Conservation (phyloP, 2,888 invertebrate species). For the Microctonus hyperodae region DNA sequence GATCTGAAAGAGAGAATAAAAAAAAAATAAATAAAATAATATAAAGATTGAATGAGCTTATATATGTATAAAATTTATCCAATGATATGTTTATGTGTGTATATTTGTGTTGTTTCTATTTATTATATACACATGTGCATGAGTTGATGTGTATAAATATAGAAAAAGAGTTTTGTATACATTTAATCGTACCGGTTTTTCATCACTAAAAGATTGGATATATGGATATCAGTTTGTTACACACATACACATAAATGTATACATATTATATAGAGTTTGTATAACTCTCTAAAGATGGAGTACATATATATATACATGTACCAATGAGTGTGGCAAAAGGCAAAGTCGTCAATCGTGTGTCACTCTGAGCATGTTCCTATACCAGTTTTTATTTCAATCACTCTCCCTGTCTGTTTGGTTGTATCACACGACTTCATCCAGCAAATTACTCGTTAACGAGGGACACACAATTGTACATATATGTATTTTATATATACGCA, state of each 20-base stretch:
- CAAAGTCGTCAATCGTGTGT: slow-evolving; percentile 23
- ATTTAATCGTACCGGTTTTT: slow-evolving; percentile 15
- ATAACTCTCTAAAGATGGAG: not conserved
- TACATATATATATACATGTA: not conserved
- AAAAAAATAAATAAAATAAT: not conserved
- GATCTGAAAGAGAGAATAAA: not conserved
- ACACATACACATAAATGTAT: too few relatives aligned
- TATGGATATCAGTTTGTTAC: slow-evolving; percentile 11
- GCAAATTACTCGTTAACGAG: slow-evolving; percentile 45
- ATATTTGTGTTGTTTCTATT: too few relatives aligned
- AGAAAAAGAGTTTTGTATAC: not conserved
- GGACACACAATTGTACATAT: slow-evolving; percentile 28
- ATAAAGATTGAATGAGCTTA: slow-evolving; percentile 4
- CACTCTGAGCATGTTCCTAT: slow-evolving; percentile 26
- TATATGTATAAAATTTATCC: not conserved
- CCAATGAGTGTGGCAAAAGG: not conserved
- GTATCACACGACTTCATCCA: slow-evolving; percentile 34
- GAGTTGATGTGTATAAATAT: not conserved
- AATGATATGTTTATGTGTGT: too few relatives aligned
- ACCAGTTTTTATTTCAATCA: slow-evolving; percentile 40
- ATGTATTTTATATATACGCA: too few relatives aligned
- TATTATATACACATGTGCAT: too few relatives aligned
- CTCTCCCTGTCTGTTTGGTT: slow-evolving; percentile 34
- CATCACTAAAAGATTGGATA: slow-evolving; percentile 12
- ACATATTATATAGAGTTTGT: not conserved